Evolutionary conservation across 1,140 invertebrate species (phyloP), one percentile per base, ranked within the genome.

Genomic region (Kradibia gibbosae): DNA sequence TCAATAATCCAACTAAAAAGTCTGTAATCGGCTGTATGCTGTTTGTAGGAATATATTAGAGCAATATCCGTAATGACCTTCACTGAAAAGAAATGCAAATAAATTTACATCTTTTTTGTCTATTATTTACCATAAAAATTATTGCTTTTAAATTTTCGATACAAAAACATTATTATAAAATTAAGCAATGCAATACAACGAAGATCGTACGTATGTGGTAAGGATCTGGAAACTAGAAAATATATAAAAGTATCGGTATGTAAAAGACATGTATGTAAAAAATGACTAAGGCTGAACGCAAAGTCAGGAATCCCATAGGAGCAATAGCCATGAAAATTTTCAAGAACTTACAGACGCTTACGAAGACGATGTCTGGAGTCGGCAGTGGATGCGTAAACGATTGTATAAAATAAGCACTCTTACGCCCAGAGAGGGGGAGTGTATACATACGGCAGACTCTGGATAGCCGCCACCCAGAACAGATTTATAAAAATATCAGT

Each of bases 401-500:
- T 77, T 11, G 74, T 65, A 57, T 65, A 77, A 77, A 77, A 77
- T 77, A 77, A 77, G 74, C 74, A n/a, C 28, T 28, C 17, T 81
- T 48, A 17, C 28, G 15, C 42, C 53, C 20, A 25, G 34, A n/a
- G 34, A 57, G 31, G 39, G 31, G 31, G 34, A 34, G 25, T 45
- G 65, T 34, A 20, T 55, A 55, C 22, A 55, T 34, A 36, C 48
- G 71, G 31, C 11, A 36, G 28, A 39, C 22, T 36, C 15, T 45
- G 53, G 45, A 57, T 36, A 25, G 15, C 53, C 28, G 15, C 73
- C 50, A 11, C 73, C 73, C 2, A 39, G 53, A 28, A 57, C 17
- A 15, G 50, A 20, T 57, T 76, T 62, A 53, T 82, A 85, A 84
- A 86, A 86, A 86, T 85, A 86, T 85, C 83, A 81, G 78, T 79